Base-by-base conservation (phyloP, 2,113 vertebrate genomes). In the Anhinga anhinga region DNA sequence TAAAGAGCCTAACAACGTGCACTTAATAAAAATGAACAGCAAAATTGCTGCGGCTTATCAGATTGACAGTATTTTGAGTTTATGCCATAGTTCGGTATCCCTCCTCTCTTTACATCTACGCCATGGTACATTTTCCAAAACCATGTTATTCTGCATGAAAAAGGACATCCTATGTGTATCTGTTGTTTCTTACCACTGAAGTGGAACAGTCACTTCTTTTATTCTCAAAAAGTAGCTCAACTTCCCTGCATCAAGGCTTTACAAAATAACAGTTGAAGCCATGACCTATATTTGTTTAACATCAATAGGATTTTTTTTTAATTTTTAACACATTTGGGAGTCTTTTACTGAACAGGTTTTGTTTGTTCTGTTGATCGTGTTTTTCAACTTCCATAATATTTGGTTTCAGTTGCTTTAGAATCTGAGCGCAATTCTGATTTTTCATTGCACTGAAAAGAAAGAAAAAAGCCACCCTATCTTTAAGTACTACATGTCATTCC, bases 381-480 rank as follows among this genome's bases (percentile, higher is more conserved):
- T 73, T 81, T 79, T 62, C 34, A 58, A 12, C 38, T 95, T 79
- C 88, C 62, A 53, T 36, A 88, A 84, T 53, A 49, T 70, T 90
- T 86, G 59, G 14, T 76, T 91, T 79, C 44, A 38, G 53, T 62
- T n/a, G 25, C 38, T 82, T 59, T 44, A 77, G 49, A 61, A 77
- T 38, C n/a, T 15, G 69, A 79, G 29, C 1, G 3, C 6, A 45
- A 52, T 50, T 88, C 45, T 47, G 59, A 49, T 74, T 80, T 86
- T 79, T 67, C 76, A 8, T 30, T 29, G 52, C 19, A 2, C 7
- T 53, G 15, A 17, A 23, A 5, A 32, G 29, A 21, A 50, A 34
- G 42, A 36, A 16, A 38, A 20, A 29, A 11, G 7, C 1, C 1
- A 44, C 8, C 1, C 16, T 20, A 8, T 13, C 4, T 38, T 62